These are phyloP conservation scores for Hypercompe scribonia DNA, from an alignment of 2,888 invertebrate genomes.

Conservation along the genomic window DNA sequence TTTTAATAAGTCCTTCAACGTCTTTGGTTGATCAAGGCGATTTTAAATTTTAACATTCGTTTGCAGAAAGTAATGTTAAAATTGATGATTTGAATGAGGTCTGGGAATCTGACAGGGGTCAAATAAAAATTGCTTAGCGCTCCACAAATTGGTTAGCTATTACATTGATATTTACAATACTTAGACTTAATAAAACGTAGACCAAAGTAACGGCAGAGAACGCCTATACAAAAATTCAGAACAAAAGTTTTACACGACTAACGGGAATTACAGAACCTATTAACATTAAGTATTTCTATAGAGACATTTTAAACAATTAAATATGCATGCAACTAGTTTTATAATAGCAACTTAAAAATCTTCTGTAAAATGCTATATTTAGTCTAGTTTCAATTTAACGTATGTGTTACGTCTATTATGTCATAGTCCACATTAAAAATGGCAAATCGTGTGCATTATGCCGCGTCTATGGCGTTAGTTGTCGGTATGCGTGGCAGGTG, in stretches of 20 bases:
- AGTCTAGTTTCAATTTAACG: not conserved
- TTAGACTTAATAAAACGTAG: conserved; percentile 67
- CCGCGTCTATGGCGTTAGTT: conserved; percentile 69
- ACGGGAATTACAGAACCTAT: not conserved
- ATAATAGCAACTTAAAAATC: not conserved
- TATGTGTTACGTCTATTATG: not conserved
- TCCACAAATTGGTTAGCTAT: conserved; percentile 62
- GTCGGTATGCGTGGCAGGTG: conserved; percentile 83
- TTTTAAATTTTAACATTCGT: conserved; percentile 19
- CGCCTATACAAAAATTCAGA: not conserved
- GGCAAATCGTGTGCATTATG: conserved; percentile 70
- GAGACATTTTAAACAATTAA: not conserved
- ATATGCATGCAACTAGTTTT: not conserved
- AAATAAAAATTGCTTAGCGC: conserved; percentile 62
- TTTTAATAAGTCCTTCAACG: conserved; percentile 44
- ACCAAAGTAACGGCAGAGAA: conserved; percentile 54
- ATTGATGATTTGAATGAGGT: conserved; percentile 56
- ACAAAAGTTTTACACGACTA: not conserved
- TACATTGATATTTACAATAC: too few relatives aligned
- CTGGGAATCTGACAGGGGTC: conserved; percentile 60
- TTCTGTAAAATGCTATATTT: not conserved
- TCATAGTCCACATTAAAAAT: conserved; percentile 41
- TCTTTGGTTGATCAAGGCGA: conserved; percentile 28
- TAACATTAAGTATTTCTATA: not conserved
- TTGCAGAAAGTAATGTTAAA: conserved; percentile 22